phyloP scores from a whole-genome alignment of 2,797 vertebrate genomes.

The Sebastes kiyomatsui region DNA sequence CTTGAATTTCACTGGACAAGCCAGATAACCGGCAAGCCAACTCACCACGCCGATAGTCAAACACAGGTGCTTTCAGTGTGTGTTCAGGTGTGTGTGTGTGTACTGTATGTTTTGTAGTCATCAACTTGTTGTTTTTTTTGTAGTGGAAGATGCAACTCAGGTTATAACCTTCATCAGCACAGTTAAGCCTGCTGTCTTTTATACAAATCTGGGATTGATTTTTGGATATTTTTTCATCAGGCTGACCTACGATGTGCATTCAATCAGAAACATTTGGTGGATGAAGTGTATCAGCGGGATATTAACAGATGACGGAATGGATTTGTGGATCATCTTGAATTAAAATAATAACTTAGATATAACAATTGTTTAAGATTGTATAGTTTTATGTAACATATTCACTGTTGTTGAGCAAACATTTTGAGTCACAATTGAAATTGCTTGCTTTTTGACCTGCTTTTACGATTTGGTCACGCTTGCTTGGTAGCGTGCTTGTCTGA shows the following conservation, averaged over 20 bases:
- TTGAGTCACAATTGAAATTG: not conserved
- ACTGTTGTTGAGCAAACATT: not conserved
- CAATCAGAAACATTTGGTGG: conserved; percentile 19
- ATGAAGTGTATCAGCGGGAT: conserved; percentile 14
- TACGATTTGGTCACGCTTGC: not conserved
- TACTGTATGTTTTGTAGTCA: not conserved
- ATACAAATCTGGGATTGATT: conserved; percentile 23
- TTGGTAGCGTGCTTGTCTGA: not conserved
- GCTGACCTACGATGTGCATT: conserved; percentile 5
- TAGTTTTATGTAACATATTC: not conserved
- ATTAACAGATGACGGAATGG: not conserved
- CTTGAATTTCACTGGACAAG: conserved; percentile 36
- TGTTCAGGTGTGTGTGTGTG: conserved; percentile 6
- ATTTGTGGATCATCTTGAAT: conserved; percentile 16
- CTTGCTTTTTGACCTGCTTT: not conserved
- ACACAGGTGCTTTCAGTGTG: conserved; percentile 35
- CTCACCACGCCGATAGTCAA: conserved; percentile 11
- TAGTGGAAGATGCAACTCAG: conserved; percentile 1
- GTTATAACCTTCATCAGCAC: conserved; percentile 14
- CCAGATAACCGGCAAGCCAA: conserved; percentile 35
- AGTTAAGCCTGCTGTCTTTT: conserved; percentile 18
- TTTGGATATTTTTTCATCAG: conserved; percentile 30
- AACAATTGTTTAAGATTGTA: not conserved
- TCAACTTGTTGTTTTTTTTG: not conserved
- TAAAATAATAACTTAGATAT: conserved; percentile 6